phyloP scores from a whole-genome alignment of 2,797 vertebrate species.

The Rhyacichthys aspro region DNA sequence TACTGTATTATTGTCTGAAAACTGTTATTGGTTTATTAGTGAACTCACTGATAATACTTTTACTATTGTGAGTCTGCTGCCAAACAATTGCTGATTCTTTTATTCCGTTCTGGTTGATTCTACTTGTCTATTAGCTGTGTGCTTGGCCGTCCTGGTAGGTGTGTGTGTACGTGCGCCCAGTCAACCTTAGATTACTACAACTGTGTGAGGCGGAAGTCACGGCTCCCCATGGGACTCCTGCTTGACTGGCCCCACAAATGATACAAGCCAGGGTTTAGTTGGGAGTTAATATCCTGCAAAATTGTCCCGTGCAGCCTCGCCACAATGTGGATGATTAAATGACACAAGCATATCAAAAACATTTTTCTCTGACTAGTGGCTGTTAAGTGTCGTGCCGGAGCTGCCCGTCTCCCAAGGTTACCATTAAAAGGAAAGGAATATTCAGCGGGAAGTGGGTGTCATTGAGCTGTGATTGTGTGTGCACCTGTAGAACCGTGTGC shows the following conservation, averaged over 20 bases:
- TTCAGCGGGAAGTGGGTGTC: constrained; percentile 74
- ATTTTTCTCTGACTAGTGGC: constrained; percentile 84
- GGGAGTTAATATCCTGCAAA: constrained; percentile 89
- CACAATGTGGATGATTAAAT: constrained; percentile 86
- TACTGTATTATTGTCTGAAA: constrained; percentile 17
- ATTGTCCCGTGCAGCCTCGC: constrained; percentile 82
- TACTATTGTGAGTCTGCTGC: constrained; percentile 39
- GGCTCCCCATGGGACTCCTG: constrained; percentile 81
- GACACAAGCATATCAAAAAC: constrained; percentile 86
- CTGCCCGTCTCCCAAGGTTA: constrained; percentile 82
- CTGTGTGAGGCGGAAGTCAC: constrained; percentile 77
- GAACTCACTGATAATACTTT: constrained; percentile 49
- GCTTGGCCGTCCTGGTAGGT: constrained; percentile 26
- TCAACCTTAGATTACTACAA: constrained; percentile 82
- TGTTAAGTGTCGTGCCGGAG: constrained; percentile 79
- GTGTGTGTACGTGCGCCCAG: constrained; percentile 57
- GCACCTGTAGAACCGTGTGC: constrained; percentile 37
- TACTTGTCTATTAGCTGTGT: constrained; percentile 67
- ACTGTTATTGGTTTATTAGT: constrained; percentile 42
- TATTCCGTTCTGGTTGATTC: constrained; percentile 75
- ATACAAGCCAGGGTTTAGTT: constrained; percentile 86
- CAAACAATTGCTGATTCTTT: constrained; percentile 70
- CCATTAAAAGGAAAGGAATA: constrained; percentile 81
- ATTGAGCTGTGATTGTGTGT: constrained; percentile 60
- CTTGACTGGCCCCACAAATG: constrained; percentile 87